Conservation (phyloP, 2,113 vertebrate genomes). For the Cichladusa arquata region DNA sequence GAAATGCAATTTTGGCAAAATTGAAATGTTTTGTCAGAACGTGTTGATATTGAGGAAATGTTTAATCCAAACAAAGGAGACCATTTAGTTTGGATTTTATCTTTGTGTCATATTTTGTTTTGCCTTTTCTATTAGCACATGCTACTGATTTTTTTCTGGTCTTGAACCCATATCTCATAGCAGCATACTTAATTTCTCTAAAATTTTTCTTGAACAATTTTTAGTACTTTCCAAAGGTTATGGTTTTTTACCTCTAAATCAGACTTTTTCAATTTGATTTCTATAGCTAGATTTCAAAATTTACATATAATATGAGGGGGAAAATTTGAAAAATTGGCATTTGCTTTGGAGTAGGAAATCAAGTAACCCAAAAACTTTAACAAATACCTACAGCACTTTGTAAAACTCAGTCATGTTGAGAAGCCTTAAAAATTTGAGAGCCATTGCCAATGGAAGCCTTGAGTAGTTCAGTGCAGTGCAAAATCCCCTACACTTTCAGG, state of each 20-base stretch:
- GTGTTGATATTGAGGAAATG: constrained; percentile 12
- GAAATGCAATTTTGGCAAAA: constrained; percentile 34
- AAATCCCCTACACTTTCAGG: constrained; percentile 20
- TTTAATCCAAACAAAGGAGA: constrained; percentile 28
- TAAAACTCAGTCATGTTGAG: background rate
- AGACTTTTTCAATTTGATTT: background rate
- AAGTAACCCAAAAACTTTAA: background rate
- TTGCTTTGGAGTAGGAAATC: background rate
- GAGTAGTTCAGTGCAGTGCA: background rate
- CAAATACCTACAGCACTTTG: background rate
- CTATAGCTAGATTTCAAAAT: background rate
- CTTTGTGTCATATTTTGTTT: background rate
- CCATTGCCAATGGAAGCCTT: background rate
- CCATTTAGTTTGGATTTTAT: background rate
- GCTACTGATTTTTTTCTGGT: background rate
- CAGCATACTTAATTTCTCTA: background rate
- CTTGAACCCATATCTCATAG: background rate
- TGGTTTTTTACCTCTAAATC: background rate
- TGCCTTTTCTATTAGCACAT: background rate
- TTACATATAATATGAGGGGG: background rate
- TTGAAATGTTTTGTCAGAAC: background rate
- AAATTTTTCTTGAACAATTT: background rate
- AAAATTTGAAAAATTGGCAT: background rate
- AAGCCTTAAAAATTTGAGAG: background rate
- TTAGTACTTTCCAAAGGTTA: background rate